Base-by-base conservation (phyloP, 2,797 vertebrate genomes). In the Scleropages formosus region DNA sequence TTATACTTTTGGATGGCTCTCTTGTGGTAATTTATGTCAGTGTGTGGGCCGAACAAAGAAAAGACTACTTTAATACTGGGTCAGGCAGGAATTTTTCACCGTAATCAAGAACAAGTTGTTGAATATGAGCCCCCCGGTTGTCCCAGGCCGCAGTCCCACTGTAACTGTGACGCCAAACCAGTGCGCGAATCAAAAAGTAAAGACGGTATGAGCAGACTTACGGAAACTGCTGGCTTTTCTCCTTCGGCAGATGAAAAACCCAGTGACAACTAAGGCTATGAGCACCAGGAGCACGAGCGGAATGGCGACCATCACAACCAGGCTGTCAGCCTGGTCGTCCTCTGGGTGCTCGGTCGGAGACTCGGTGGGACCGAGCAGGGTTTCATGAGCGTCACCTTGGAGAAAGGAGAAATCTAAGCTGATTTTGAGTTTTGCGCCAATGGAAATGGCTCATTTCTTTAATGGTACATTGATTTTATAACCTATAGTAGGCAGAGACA, bases 231-330 rank as follows among this genome's bases (percentile, higher is more conserved):
- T 31, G 59, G 13, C 44, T 64, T 24, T 31, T 47, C 59, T 70
- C 8, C 75, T 63, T 49, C 13, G 46, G 20, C 59, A 39, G 60
- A 71, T n/a, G 20, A 53, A 4, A 7, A 56, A 44, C 27, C 12
- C 26, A 13, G 27, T 47, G 18, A 53, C 26, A 10, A 49, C 24
- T n/a, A 15, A n/a, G 1, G 4, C 46, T 8, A 71, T 47, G 27
- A 76, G n/a, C 46, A 76, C 24, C 46, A 76, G 58, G 31, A 71
- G 24, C 3, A 22, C 44, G 1, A 76, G 44, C 0, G 59, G 59
- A 27, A 62, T 22, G 6, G 51, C 47, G 11, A 44, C 39, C 9
- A 16, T 11, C 0, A 56, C 8, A 1, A 27, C 15, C 4, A 15
- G 4, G 18, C 26, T 27, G 10, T 4, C 12, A 16, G 26, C 12